These are phyloP conservation scores for Globodera ellingtonae DNA, from an alignment of 1,140 invertebrate genomes.

Conservation along the genomic window DNA sequence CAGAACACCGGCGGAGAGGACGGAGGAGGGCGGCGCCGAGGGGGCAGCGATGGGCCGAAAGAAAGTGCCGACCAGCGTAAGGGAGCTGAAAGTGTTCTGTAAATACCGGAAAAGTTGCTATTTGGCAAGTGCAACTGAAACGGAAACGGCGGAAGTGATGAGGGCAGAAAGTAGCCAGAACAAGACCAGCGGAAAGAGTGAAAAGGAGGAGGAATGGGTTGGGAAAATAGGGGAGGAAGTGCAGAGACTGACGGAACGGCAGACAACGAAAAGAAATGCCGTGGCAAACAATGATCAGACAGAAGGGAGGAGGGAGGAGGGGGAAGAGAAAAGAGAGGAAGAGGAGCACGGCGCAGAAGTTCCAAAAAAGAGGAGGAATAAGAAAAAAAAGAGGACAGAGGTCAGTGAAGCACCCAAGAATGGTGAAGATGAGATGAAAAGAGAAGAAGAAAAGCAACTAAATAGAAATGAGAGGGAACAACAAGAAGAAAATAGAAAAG, in stretches of 20 bases:
- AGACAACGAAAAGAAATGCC: neutral
- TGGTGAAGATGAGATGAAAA: neutral
- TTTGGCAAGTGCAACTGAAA: slow-evolving; percentile 41
- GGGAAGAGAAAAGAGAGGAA: too few relatives aligned
- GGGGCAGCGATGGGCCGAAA: slow-evolving; percentile 13
- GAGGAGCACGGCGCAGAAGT: too few relatives aligned
- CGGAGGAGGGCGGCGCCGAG: neutral
- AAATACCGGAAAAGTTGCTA: slow-evolving; percentile 57
- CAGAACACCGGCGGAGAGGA: neutral
- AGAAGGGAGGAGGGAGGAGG: too few relatives aligned
- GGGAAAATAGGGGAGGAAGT: neutral
- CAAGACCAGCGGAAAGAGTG: neutral
- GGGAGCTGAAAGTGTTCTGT: slow-evolving; percentile 41
- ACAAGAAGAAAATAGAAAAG: neutral
- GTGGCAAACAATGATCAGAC: too few relatives aligned
- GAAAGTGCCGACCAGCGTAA: slow-evolving; percentile 30
- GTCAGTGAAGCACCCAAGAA: neutral
- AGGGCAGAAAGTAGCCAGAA: slow-evolving; percentile 12
- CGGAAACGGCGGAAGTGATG: slow-evolving; percentile 30
- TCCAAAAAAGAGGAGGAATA: too few relatives aligned
- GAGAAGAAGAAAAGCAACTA: neutral
- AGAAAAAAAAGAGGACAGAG: too few relatives aligned
- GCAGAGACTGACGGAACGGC: neutral
- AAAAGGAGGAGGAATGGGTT: neutral
- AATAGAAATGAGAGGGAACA: neutral